A percentile compares a stretch with the other conserved stretches of the same genome.
These are phyloP conservation scores for Myopa tessellatipennis DNA, from an alignment of 2,888 invertebrate genomes.

Conservation along the genomic window DNA sequence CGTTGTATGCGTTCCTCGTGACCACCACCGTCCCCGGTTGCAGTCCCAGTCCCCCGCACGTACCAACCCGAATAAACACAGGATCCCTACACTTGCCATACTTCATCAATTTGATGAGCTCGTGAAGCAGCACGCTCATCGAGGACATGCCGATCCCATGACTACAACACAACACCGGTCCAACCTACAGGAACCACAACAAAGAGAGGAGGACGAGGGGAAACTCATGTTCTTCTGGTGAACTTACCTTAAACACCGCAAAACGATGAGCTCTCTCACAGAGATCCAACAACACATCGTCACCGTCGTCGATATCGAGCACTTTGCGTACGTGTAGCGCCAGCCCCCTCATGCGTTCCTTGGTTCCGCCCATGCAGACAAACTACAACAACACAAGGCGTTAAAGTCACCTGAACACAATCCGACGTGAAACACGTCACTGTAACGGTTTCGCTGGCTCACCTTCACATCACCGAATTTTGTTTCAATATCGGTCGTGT, in stretches of 20 bases:
- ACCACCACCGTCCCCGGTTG: conserved; percentile 93
- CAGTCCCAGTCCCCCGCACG: conserved; percentile 92
- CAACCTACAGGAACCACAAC: conserved; percentile 52
- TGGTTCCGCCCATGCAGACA: conserved; percentile 95
- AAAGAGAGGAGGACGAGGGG: background rate
- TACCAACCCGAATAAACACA: conserved; percentile 90
- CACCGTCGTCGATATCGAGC: conserved; percentile 81
- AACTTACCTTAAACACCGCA: conserved; percentile 87
- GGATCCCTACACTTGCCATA: conserved; percentile 90
- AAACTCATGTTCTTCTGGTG: background rate
- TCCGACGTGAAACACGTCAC: background rate
- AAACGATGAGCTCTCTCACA: conserved; percentile 89
- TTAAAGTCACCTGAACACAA: background rate
- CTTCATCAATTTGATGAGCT: conserved; percentile 92
- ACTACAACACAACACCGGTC: conserved; percentile 64
- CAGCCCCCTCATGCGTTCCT: conserved; percentile 89
- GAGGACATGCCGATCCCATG: conserved; percentile 99
- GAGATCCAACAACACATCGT: conserved; percentile 87
- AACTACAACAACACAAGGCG: conserved; percentile 73
- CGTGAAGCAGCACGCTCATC: conserved; percentile 95
- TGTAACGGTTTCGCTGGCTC: conserved; percentile 44
- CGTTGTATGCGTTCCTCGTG: conserved; percentile 90
- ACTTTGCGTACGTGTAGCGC: conserved; percentile 86
- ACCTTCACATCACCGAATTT: conserved; percentile 96
- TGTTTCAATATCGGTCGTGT: conserved; percentile 79